phyloP scores from a whole-genome alignment of 2,888 invertebrate species.

The Trisateles emortualis region DNA sequence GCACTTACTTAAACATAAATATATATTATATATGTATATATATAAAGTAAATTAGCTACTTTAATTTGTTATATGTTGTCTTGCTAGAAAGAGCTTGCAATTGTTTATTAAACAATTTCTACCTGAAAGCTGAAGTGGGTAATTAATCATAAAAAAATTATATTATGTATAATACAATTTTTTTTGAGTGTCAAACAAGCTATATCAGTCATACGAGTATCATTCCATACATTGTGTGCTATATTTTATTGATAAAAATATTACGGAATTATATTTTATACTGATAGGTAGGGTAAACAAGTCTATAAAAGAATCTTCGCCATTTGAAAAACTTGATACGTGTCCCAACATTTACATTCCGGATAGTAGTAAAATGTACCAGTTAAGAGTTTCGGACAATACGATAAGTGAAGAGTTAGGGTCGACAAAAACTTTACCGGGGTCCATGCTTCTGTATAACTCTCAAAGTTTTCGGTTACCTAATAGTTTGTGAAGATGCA shows the following conservation, averaged over 20 bases:
- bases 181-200: no score
- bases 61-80: conserved; percentile 24
- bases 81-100: conserved; percentile 13
- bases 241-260: no score
- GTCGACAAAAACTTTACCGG: not conserved
- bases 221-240: no score
- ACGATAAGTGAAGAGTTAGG: not conserved
- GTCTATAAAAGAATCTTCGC: no score
- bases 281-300: no score
- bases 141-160: no score
- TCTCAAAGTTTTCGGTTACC: not conserved
- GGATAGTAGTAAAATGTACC: not conserved
- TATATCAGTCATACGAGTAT: no score
- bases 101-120: not conserved
- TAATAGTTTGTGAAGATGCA: not conserved
- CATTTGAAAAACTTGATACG: no score
- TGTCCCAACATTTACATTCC: conserved; percentile 3
- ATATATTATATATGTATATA: no score
- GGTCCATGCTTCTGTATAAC: not conserved
- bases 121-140: no score
- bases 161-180: no score
- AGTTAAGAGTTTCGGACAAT: not conserved
- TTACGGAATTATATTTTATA: no score
- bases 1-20: conserved; percentile 48
- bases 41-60: conserved; percentile 47